A percentile compares a stretch with the other conserved stretches of the same genome.
These are phyloP conservation scores for Branchinecta lynchi DNA, from an alignment of 1,140 invertebrate genomes.

Conservation along the genomic window DNA sequence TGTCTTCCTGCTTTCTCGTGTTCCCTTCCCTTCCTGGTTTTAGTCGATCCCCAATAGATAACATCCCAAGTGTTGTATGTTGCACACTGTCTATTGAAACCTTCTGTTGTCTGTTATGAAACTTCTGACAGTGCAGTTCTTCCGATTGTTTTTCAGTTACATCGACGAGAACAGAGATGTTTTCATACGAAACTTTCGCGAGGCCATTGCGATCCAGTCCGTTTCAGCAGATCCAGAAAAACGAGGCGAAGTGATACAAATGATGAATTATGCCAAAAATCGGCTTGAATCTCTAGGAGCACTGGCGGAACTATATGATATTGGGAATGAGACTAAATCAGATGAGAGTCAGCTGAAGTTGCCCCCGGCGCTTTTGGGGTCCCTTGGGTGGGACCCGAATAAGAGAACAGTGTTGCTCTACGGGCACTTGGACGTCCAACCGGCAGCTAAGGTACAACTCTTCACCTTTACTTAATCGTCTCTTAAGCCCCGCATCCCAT, in stretches of 20 bases:
- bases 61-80: too few species aligned
- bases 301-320: slow-evolving; percentile 54
- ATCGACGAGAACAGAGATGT: slow-evolving; percentile 57
- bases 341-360: slow-evolving; percentile 55
- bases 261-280: slow-evolving; percentile 62
- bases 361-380: slow-evolving; percentile 75
- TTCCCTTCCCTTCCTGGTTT: too few species aligned
- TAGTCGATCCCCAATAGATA: too few species aligned
- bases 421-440: slow-evolving; percentile 96
- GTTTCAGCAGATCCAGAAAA: slow-evolving; percentile 77
- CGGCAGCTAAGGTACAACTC: slow-evolving; percentile 47
- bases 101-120: too few species aligned
- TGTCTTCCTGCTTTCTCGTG: too few species aligned
- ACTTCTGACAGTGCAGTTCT: too few species aligned
- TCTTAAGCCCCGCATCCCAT: too few species aligned
- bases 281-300: slow-evolving; percentile 60
- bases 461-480: too few species aligned
- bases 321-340: slow-evolving; percentile 54
- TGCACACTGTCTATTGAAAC: too few species aligned
- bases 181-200: slow-evolving; percentile 61
- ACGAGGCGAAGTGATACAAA: slow-evolving; percentile 50
- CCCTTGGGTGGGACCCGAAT: slow-evolving; percentile 60
- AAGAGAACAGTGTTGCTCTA: slow-evolving; percentile 89
- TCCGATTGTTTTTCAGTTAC: slow-evolving; percentile 38
- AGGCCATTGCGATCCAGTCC: slow-evolving; percentile 84